These are phyloP conservation scores for Campylomormyrus numenius DNA, from an alignment of 2,113 vertebrate species.

Conservation along the genomic window DNA sequence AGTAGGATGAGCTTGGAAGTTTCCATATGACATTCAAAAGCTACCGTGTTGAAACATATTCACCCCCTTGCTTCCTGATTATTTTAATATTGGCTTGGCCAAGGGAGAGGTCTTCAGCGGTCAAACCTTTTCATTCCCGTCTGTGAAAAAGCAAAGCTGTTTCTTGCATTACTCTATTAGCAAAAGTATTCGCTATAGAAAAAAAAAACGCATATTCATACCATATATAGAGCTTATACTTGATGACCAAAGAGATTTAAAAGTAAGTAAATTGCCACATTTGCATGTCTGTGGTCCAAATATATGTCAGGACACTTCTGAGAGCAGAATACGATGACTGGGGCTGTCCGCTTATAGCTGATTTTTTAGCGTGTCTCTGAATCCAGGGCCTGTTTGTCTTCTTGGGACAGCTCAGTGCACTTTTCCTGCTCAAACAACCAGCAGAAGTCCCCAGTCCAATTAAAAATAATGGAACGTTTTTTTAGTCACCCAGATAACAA, in stretches of 20 bases:
- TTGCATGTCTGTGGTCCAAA: neutral
- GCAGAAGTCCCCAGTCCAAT: slow-evolving; percentile 64
- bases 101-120: slow-evolving; percentile 35
- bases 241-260: slow-evolving; percentile 1
- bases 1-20: slow-evolving; percentile 52
- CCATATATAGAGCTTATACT: neutral
- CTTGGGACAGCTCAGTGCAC: slow-evolving; percentile 56
- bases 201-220: neutral
- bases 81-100: slow-evolving; percentile 51
- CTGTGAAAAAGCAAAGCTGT: neutral
- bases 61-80: slow-evolving; percentile 48
- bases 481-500: slow-evolving; percentile 44
- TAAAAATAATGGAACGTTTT: slow-evolving; percentile 54
- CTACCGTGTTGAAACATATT: slow-evolving; percentile 43
- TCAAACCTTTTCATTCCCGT: neutral
- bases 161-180: neutral
- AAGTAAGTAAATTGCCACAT: neutral
- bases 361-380: slow-evolving; percentile 22
- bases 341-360: neutral
- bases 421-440: slow-evolving; percentile 37
- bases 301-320: neutral
- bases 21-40: slow-evolving; percentile 46
- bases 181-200: neutral
- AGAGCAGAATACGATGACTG: neutral
- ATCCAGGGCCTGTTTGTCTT: slow-evolving; percentile 31